Evolutionary conservation across 2,113 vertebrate species (phyloP).

Genomic region (Sclerurus mexicanus): DNA sequence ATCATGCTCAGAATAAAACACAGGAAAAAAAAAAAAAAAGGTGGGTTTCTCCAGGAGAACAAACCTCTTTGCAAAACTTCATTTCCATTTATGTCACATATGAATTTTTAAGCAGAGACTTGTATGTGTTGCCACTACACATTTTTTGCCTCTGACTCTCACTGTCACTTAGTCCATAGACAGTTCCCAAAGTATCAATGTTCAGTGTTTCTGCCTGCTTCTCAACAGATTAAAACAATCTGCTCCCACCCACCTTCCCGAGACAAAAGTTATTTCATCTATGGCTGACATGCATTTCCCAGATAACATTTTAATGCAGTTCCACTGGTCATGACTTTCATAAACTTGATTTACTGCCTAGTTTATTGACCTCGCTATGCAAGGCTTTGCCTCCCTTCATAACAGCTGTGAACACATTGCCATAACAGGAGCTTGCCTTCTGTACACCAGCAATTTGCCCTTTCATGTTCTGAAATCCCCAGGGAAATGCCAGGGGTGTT

Average conservation of each 20-base stretch:
- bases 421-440: conserved; percentile 21
- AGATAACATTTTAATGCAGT: conserved; percentile 37
- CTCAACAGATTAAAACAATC: not conserved
- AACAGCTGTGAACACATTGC: conserved; percentile 42
- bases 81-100: not conserved
- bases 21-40: not conserved
- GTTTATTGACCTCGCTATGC: conserved; percentile 34
- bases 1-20: not conserved
- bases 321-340: not conserved
- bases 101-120: not conserved
- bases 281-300: not conserved
- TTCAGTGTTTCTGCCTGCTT: not conserved
- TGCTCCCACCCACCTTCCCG: not conserved
- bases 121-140: not conserved
- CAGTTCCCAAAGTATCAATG: not conserved
- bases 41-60: not conserved
- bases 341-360: conserved; percentile 42
- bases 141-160: not conserved
- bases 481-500: not conserved
- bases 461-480: conserved; percentile 8
- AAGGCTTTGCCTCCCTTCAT: conserved; percentile 1
- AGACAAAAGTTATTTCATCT: not conserved
- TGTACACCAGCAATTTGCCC: conserved; percentile 11
- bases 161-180: not conserved
- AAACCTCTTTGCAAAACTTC: not conserved